These are phyloP conservation scores for Pangasius macronema DNA, from an alignment of 2,797 vertebrate genomes.

Conservation along the genomic window DNA sequence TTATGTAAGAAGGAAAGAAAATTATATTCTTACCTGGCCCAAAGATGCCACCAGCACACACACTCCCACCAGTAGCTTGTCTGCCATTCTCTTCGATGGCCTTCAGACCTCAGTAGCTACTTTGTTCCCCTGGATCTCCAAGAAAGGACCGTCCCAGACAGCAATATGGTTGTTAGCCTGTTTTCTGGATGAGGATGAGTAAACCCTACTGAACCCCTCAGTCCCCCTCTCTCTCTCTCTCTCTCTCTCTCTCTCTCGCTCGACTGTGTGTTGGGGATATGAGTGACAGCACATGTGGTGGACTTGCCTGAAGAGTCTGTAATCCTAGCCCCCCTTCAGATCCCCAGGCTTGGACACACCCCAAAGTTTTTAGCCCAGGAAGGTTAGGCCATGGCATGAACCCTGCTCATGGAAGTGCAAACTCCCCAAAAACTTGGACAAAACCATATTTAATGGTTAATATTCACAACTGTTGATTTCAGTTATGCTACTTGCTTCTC, in stretches of 20 bases:
- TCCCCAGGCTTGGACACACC: constrained; percentile 57
- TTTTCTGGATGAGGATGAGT: constrained; percentile 37
- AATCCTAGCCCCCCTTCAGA: constrained; percentile 57
- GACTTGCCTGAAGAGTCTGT: constrained; percentile 56
- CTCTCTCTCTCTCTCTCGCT: constrained; percentile 54
- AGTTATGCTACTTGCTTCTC: not conserved
- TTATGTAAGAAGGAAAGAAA: not conserved
- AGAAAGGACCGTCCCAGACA: constrained; percentile 18
- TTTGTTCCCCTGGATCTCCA: not conserved
- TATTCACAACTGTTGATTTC: not conserved
- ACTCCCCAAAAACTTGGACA: not conserved
- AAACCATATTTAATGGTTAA: not conserved
- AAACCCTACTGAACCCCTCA: constrained; percentile 48
- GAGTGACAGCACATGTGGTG: constrained; percentile 78
- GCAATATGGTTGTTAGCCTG: constrained; percentile 36
- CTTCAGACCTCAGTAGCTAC: constrained; percentile 43
- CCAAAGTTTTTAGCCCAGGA: constrained; percentile 34
- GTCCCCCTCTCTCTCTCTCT: constrained; percentile 52
- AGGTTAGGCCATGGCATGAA: constrained; percentile 28
- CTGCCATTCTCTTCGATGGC: constrained; percentile 63
- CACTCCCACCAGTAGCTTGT: constrained; percentile 59
- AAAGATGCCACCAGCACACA: constrained; percentile 60
- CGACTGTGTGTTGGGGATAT: constrained; percentile 52
- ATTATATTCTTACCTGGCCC: constrained; percentile 52
- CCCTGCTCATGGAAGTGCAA: not conserved